Percentiles rank a stretch among this genome's conserved stretches.
Conservation (phyloP, 2,888 invertebrate species). For the Abscondita cerata region DNA sequence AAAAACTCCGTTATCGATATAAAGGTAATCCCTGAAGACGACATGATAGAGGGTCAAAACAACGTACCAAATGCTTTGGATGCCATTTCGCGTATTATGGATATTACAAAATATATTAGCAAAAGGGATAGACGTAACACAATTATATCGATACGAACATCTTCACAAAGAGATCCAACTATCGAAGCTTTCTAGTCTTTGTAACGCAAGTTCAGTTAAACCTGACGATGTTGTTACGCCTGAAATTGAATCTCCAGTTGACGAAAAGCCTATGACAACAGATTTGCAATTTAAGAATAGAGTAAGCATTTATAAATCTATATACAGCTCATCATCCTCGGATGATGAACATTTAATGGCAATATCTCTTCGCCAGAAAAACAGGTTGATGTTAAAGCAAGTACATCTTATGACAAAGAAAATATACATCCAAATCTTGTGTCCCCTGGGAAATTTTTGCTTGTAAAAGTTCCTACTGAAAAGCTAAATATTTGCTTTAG, state of each 20-base stretch:
- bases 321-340: background rate
- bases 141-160: background rate
- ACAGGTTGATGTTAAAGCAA: background rate
- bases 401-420: background rate
- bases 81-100: conserved; percentile 36
- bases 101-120: conserved; percentile 24
- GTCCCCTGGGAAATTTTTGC: too few relatives aligned
- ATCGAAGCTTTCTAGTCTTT: too few relatives aligned
- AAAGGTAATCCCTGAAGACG: conserved; percentile 29
- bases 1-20: conserved; percentile 30
- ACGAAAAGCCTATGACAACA: background rate
- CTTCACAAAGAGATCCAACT: too few relatives aligned
- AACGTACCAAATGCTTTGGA: conserved; percentile 30
- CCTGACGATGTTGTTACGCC: background rate
- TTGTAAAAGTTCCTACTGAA: conserved; percentile 1
- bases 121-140: conserved; percentile 4
- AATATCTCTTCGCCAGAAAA: background rate
- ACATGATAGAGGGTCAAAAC: conserved; percentile 27
- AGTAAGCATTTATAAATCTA: background rate
- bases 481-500: background rate
- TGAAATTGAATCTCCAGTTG: too few relatives aligned
- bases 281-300: background rate
- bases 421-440: background rate
- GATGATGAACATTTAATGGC: background rate
- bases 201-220: background rate